phyloP scores from a whole-genome alignment of 2,888 invertebrate genomes.

The Malacosoma neustria region DNA sequence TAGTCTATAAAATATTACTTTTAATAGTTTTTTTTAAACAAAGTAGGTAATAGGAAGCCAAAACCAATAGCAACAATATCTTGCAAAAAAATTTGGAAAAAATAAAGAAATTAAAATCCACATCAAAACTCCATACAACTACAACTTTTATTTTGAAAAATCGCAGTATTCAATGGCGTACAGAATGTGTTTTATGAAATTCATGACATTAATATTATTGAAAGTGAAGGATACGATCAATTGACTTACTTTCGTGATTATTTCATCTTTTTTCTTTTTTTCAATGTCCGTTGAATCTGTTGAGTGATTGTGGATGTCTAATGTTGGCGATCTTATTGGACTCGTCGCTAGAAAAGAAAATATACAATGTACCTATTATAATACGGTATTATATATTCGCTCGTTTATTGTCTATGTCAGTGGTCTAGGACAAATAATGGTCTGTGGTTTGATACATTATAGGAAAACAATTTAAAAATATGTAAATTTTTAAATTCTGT shows the following conservation, averaged over 20 bases:
- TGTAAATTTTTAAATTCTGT: no score
- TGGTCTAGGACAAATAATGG: no score
- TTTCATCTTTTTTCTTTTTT: conserved; percentile 80
- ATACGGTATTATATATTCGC: no score
- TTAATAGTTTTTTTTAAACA: no score
- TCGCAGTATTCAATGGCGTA: conserved; percentile 24
- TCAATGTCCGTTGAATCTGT: conserved; percentile 83
- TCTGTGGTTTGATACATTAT: no score
- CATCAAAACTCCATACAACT: conserved; percentile 49
- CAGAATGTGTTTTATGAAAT: conserved; percentile 32
- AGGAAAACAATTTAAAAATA: no score
- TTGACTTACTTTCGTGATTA: conserved; percentile 67
- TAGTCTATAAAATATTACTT: no score
- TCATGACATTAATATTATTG: conserved; percentile 1
- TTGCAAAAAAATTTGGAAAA: conserved; percentile 27
- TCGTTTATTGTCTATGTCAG: no score
- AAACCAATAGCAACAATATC: conserved; percentile 32
- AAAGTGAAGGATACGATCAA: conserved; percentile 3
- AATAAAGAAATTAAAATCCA: conserved; percentile 21
- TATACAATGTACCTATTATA: no score
- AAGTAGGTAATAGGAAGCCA: conserved; percentile 28
- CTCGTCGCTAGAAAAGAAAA: conserved; percentile 74
- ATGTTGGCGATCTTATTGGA: conserved; percentile 82
- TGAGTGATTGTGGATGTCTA: conserved; percentile 83
- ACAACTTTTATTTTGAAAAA: conserved; percentile 33